Base-by-base conservation (phyloP, 2,888 invertebrate genomes). In the Tenthredo notha region DNA sequence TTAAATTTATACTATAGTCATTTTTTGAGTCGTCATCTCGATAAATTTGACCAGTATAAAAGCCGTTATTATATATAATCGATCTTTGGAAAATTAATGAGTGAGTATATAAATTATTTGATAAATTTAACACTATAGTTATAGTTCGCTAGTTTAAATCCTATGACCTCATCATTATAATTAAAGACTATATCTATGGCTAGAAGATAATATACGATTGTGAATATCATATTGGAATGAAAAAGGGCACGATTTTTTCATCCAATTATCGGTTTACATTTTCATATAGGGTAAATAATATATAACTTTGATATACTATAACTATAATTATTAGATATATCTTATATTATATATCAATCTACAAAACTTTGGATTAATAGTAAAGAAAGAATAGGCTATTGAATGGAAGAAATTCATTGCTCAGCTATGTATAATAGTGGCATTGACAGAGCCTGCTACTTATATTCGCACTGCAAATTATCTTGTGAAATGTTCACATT, bases 1-100 rank as follows among this genome's bases (percentile, higher is more conserved):
- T 33, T 33, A 33, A 33, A 33, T 43, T 47, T 29, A 21, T 67
- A 47, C 9, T 54, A 3, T 80, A 15, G 37, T 83, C 47, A 67
- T 5, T 80, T 47, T 61, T 80, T 7, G 80, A 80, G 80, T 80
- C 58, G 61, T 80, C 80, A 80, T 61, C 61, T 80, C 80, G 61
- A 61, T 80, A 80, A 80, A 61, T 40, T 40, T 80, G 80, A 61
- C 61, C 29, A 77, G 18, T 29, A 67, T 33, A 67, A 67, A 77
- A 77, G 9, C 54, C 77, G 77, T 77, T 77, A 50, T 61, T n/a
- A 78, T 21, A 78, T 21, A 80, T 25, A 37, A 37, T 37, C 61
- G 40, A 58, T 54, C 33, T 58, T 78, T 21, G 25, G 25, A 9
- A 61, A 61, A 80, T 80, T 29, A 50, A 77, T 54, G 29, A 77